These are phyloP conservation scores for Metacarcinus magister DNA, from an alignment of 2,888 invertebrate genomes.

Conservation along the genomic window DNA sequence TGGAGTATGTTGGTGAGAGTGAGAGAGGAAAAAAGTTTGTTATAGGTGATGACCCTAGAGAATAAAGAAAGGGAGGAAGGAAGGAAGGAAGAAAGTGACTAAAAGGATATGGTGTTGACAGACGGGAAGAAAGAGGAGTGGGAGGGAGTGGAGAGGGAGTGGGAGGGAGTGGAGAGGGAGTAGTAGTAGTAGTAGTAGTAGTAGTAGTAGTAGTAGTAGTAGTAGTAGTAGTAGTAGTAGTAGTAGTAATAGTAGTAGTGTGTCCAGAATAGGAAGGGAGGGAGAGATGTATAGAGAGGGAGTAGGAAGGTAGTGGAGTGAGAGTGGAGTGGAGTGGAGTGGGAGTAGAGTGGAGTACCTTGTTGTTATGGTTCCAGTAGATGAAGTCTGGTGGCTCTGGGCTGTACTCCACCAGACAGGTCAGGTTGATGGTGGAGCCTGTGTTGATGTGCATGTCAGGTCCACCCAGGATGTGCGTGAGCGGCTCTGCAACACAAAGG, in stretches of 20 bases:
- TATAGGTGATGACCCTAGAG: not conserved
- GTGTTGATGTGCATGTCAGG: constrained; percentile 96
- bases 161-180: not conserved
- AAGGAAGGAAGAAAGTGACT: constrained; percentile 52
- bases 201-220: too few species aligned
- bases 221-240: too few species aligned
- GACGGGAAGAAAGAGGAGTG: not conserved
- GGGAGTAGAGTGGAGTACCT: constrained; percentile 86
- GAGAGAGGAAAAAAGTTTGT: not conserved
- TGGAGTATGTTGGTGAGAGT: not conserved
- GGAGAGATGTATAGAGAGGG: not conserved
- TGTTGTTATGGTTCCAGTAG: constrained; percentile 97
- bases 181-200: too few species aligned
- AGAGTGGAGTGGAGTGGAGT: not conserved
- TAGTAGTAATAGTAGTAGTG: not conserved
- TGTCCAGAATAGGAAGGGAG: not conserved
- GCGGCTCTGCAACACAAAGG: constrained; percentile 89
- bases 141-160: not conserved
- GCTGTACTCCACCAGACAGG: constrained; percentile 95
- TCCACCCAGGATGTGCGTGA: constrained; percentile 95
- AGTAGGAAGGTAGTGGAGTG: not conserved
- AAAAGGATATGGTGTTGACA: constrained; percentile 33
- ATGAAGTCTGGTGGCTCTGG: constrained; percentile 97
- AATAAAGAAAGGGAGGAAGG: not conserved
- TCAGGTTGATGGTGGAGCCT: constrained; percentile 96